Percentiles rank a stretch among this genome's conserved stretches.
Evolutionary conservation across 2,113 vertebrate genomes (phyloP).

Genomic region (Ammospiza nelsoni): DNA sequence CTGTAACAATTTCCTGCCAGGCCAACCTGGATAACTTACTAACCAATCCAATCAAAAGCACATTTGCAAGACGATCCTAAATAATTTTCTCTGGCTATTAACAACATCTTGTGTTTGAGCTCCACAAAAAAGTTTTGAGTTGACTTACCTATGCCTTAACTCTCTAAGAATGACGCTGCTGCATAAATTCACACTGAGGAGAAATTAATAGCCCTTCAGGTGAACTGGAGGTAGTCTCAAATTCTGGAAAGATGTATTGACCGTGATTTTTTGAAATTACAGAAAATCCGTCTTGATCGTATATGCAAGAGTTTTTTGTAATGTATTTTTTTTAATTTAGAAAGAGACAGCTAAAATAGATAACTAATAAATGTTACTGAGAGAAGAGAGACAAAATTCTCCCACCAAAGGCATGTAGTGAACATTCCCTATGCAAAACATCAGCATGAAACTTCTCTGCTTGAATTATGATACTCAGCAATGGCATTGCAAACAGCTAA

Average conservation of each 20-base stretch:
- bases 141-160: not conserved
- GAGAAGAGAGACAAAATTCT: not conserved
- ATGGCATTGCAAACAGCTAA: constrained; percentile 26
- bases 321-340: not conserved
- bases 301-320: not conserved
- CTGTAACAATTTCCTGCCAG: not conserved
- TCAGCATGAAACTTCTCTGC: not conserved
- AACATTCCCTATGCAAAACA: not conserved
- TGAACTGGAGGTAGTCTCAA: not conserved
- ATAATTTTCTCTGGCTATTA: rapidly evolving
- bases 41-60: not conserved
- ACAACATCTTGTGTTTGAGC: not conserved
- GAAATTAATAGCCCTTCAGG: not conserved
- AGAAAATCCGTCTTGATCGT: not conserved
- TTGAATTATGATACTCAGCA: constrained; percentile 8
- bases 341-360: not conserved
- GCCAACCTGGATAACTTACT: not conserved
- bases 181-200: not conserved
- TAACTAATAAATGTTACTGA: not conserved
- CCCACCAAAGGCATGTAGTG: not conserved
- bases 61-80: not conserved
- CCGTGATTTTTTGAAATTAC: not conserved
- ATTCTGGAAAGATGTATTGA: not conserved
- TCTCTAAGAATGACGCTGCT: not conserved
- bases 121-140: not conserved